phyloP scores from a whole-genome alignment of 2,113 vertebrate genomes.

The Pagrus major region DNA sequence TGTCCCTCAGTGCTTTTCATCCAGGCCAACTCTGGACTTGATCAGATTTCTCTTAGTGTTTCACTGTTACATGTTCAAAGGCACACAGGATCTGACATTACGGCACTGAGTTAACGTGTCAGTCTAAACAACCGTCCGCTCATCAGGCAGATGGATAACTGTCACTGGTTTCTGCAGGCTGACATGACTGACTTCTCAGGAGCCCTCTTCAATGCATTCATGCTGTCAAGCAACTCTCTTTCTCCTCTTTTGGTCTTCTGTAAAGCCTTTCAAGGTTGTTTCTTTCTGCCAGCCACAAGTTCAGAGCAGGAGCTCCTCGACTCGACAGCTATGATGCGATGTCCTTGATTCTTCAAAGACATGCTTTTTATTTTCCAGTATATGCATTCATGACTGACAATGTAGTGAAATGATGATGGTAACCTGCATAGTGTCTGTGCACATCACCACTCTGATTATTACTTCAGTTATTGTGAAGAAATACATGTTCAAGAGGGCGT shows the following conservation, averaged over 20 bases:
- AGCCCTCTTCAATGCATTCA: slow-evolving; percentile 13
- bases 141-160: slow-evolving; percentile 43
- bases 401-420: not conserved
- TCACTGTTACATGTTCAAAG: not conserved
- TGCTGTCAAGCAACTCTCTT: slow-evolving; percentile 12
- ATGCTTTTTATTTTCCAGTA: not conserved
- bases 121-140: slow-evolving; percentile 7
- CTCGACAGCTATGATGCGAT: not conserved
- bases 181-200: slow-evolving; percentile 25
- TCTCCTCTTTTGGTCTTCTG: not conserved
- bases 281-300: not conserved
- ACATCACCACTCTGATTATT: not conserved
- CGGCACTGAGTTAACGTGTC: slow-evolving; percentile 12
- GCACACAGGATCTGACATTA: not conserved
- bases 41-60: slow-evolving; percentile 23
- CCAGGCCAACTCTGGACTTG: not conserved
- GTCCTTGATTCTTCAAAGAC: slow-evolving; percentile 3
- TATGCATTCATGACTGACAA: not conserved
- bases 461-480: slow-evolving; percentile 1
- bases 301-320: not conserved
- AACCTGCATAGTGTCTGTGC: not conserved
- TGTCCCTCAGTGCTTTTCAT: not conserved
- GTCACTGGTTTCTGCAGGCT: slow-evolving; percentile 24
- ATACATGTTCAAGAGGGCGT: not conserved
- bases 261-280: slow-evolving; percentile 36